A percentile compares a stretch with the other conserved stretches of the same genome.
These are phyloP conservation scores for Onychostruthus taczanowskii DNA, from an alignment of 2,113 vertebrate genomes.

Conservation along the genomic window DNA sequence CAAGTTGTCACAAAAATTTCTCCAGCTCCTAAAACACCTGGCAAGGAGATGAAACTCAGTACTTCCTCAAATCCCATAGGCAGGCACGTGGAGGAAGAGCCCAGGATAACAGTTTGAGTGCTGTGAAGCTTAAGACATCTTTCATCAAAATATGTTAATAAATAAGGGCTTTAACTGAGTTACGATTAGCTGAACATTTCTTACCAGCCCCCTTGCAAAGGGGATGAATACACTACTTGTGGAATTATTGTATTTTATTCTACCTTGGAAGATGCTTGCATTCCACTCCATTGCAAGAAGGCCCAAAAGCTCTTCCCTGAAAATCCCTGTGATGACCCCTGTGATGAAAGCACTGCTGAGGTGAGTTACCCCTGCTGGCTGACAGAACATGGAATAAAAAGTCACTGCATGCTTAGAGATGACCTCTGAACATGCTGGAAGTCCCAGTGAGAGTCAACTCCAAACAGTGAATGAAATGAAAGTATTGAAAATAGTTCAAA, in stretches of 20 bases:
- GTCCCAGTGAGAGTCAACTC: not conserved
- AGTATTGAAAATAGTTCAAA: not conserved
- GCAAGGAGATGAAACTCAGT: not conserved
- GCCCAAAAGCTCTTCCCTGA: not conserved
- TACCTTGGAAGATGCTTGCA: not conserved
- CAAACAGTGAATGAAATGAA: not conserved
- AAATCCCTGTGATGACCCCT: accelerated
- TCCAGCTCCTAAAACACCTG: not conserved
- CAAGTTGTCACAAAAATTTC: not conserved
- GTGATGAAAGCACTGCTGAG: not conserved
- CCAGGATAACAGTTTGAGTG: not conserved
- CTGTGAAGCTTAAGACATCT: not conserved
- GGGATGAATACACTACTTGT: not conserved
- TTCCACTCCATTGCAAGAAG: not conserved
- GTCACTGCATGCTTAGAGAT: not conserved
- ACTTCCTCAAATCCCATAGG: not conserved
- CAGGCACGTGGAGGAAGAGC: not conserved
- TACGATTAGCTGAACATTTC: not conserved
- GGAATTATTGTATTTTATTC: not conserved
- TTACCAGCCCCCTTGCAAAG: not conserved
- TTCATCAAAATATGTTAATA: not conserved
- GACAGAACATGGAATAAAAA: not conserved
- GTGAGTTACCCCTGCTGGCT: not conserved
- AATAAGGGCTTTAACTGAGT: not conserved
- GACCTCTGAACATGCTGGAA: not conserved